phyloP scores from a whole-genome alignment of 2,888 invertebrate genomes.

The Agrochola macilenta region DNA sequence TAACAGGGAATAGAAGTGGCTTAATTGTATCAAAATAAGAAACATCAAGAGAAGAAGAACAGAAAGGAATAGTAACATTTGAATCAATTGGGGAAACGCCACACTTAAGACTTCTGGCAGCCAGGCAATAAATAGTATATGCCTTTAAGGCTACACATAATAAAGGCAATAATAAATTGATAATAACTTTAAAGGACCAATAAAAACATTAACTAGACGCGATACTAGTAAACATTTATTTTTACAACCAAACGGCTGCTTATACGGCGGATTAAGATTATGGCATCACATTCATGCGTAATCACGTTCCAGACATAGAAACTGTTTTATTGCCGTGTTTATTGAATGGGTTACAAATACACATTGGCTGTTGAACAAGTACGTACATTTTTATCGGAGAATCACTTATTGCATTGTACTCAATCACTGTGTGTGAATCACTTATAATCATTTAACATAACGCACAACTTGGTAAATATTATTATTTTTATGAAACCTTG shows the following conservation, averaged over 20 bases:
- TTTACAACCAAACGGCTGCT: slow-evolving; percentile 45
- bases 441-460: not conserved
- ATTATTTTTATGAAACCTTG: not conserved
- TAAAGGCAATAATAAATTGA: not conserved
- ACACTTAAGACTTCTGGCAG: not conserved
- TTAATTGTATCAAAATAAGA: not conserved
- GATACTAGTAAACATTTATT: slow-evolving; percentile 40
- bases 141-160: not conserved
- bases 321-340: slow-evolving; percentile 41
- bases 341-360: slow-evolving; percentile 37
- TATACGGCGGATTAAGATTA: slow-evolving; percentile 44
- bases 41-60: not conserved
- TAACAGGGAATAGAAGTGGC: not conserved
- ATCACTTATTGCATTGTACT: slow-evolving; percentile 1
- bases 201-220: slow-evolving; percentile 31
- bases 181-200: slow-evolving; percentile 13
- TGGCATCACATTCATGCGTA: slow-evolving; percentile 50
- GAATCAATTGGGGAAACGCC: not conserved
- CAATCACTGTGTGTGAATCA: too few relatives aligned
- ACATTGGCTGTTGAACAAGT: slow-evolving; percentile 20
- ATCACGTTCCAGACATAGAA: slow-evolving; percentile 58
- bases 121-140: not conserved
- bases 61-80: not conserved
- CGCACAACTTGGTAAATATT: not conserved
- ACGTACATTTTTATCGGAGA: slow-evolving; percentile 17